Evolutionary conservation across 2,113 vertebrate species (phyloP).

Genomic region (Spilogale gracilis): DNA sequence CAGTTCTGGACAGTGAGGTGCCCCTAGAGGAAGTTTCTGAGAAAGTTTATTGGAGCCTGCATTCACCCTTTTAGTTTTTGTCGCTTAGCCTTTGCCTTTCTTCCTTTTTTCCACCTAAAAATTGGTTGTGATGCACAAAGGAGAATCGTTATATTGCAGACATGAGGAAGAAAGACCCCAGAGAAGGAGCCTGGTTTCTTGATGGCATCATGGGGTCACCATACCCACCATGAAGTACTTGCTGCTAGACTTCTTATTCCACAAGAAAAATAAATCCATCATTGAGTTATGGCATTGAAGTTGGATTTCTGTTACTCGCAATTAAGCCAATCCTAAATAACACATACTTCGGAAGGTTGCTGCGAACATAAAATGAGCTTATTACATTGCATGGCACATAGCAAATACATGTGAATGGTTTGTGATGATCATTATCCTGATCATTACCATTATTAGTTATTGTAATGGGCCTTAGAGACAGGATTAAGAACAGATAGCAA

Average conservation of each 20-base stretch:
- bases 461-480: background rate
- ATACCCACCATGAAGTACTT: background rate
- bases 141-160: background rate
- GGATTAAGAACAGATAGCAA: background rate
- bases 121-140: background rate
- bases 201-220: background rate
- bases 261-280: background rate
- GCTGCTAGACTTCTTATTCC: background rate
- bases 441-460: background rate
- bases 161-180: background rate
- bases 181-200: background rate
- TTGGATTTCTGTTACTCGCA: background rate
- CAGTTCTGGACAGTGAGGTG: background rate
- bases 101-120: background rate
- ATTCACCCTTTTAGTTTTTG: background rate
- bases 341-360: background rate
- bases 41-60: background rate
- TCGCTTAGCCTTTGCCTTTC: background rate
- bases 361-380: background rate
- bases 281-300: background rate
- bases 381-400: background rate
- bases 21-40: background rate
- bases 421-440: background rate
- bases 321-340: conserved; percentile 17
- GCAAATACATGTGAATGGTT: background rate